A percentile compares a stretch with the other conserved stretches of the same genome.
Evolutionary conservation across 2,888 invertebrate genomes (phyloP).

Genomic region (Dorcus hopei): DNA sequence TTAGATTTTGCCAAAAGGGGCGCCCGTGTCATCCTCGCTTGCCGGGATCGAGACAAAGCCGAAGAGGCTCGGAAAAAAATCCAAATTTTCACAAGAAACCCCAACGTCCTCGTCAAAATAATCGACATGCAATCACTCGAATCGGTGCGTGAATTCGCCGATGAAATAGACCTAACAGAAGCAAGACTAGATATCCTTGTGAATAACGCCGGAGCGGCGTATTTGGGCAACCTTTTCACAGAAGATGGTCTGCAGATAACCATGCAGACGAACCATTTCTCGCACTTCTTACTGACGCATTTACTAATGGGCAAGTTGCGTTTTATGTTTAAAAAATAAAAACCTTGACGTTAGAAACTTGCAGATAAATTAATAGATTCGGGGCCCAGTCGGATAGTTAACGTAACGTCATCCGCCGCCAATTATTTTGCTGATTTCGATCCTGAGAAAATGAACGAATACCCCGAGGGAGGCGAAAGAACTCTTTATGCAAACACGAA

Average conservation of each 20-base stretch:
- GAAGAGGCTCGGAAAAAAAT: conserved; percentile 27
- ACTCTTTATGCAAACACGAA: conserved; percentile 26
- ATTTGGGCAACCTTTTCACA: conserved; percentile 49
- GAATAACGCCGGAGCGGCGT: conserved; percentile 61
- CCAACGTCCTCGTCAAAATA: conserved; percentile 44
- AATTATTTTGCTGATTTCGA: conserved; percentile 4
- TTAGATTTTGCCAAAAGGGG: conserved; percentile 49
- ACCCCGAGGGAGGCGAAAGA: background rate
- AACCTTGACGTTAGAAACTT: background rate
- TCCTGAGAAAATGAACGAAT: background rate
- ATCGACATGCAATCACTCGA: conserved; percentile 55
- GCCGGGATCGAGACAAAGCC: conserved; percentile 42
- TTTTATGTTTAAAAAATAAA: background rate
- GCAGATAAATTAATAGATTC: conserved; percentile 51
- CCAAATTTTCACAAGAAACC: conserved; percentile 36
- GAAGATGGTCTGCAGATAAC: conserved; percentile 62
- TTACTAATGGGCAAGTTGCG: conserved; percentile 53
- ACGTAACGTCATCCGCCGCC: conserved; percentile 31
- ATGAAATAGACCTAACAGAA: conserved; percentile 54
- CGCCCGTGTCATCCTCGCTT: conserved; percentile 55
- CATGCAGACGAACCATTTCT: conserved; percentile 38
- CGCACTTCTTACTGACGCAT: conserved; percentile 58
- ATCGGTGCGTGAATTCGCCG: conserved; percentile 60
- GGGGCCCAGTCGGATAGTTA: conserved; percentile 33
- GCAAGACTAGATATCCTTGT: conserved; percentile 59